Conservation (phyloP, 2,888 invertebrate species). For the Syritta pipiens region DNA sequence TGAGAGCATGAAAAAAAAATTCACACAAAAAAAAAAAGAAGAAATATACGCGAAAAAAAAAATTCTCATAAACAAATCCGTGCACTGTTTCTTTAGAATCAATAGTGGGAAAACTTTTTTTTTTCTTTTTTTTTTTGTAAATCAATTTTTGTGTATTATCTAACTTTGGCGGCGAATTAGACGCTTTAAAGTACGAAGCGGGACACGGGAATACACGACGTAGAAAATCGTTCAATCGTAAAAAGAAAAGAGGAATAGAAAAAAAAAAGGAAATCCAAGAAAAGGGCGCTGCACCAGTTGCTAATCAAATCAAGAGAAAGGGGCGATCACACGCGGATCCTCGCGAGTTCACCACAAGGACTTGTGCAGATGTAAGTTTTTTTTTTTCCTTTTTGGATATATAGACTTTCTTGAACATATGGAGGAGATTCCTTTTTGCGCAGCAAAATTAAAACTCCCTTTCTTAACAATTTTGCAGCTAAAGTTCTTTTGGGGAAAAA, state of each 20-base stretch:
- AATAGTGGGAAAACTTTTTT: background rate
- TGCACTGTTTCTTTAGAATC: background rate
- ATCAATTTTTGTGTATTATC: constrained; percentile 43
- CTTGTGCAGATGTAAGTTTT: constrained; percentile 27
- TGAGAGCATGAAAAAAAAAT: background rate
- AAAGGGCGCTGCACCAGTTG: constrained; percentile 42
- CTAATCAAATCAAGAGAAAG: constrained; percentile 17
- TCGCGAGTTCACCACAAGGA: background rate
- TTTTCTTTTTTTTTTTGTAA: background rate
- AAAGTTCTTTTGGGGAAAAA: too few species aligned
- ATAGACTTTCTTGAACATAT: constrained; percentile 40
- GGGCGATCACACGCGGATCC: background rate
- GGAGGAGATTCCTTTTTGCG: constrained; percentile 34
- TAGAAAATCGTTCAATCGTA: background rate
- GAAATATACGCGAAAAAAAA: background rate
- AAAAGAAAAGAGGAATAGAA: background rate
- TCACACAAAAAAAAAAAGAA: background rate
- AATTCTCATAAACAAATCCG: constrained; percentile 27
- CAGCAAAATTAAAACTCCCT: constrained; percentile 32
- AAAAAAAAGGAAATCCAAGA: background rate
- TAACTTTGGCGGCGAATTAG: constrained; percentile 35
- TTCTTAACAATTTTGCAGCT: too few species aligned
- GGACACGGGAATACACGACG: background rate
- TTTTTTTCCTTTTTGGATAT: too few species aligned
- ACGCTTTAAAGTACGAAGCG: constrained; percentile 2